Percentiles rank a stretch among this genome's conserved stretches.
phyloP scores from a whole-genome alignment of 2,888 invertebrate species.

The Melanophora roralis region DNA sequence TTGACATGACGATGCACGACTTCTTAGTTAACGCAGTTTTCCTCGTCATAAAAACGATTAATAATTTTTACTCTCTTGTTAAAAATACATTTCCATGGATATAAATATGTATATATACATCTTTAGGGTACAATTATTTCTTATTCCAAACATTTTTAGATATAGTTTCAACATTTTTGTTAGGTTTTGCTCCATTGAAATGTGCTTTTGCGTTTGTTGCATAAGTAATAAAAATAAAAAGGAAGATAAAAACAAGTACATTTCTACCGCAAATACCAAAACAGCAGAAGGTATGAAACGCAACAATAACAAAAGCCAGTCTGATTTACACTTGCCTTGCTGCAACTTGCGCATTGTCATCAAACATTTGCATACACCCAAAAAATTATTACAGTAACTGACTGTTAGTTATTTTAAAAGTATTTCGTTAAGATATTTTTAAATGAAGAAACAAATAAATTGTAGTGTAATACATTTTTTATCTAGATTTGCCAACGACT shows the following conservation, averaged over 20 bases:
- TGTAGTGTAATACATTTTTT: too few species aligned
- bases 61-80: conserved; percentile 15
- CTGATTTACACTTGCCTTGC: conserved; percentile 39
- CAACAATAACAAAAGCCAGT: not conserved
- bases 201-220: conserved; percentile 9
- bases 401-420: too few species aligned
- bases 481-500: too few species aligned
- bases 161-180: conserved; percentile 24
- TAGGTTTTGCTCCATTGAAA: conserved; percentile 2
- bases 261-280: not conserved
- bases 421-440: too few species aligned
- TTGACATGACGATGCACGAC: conserved; percentile 57
- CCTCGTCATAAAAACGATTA: conserved; percentile 46
- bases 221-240: conserved; percentile 14
- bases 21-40: not conserved
- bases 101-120: not conserved
- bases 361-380: conserved; percentile 7
- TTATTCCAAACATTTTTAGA: not conserved
- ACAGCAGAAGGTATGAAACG: not conserved
- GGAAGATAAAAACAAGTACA: not conserved
- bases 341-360: conserved; percentile 58
- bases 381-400: not conserved
- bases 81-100: not conserved
- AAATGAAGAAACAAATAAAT: too few species aligned
- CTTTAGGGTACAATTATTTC: conserved; percentile 22